Evolutionary conservation across 2,888 invertebrate genomes (phyloP), one percentile per base, ranked within the genome.

Genomic region (Macrophya annulata): DNA sequence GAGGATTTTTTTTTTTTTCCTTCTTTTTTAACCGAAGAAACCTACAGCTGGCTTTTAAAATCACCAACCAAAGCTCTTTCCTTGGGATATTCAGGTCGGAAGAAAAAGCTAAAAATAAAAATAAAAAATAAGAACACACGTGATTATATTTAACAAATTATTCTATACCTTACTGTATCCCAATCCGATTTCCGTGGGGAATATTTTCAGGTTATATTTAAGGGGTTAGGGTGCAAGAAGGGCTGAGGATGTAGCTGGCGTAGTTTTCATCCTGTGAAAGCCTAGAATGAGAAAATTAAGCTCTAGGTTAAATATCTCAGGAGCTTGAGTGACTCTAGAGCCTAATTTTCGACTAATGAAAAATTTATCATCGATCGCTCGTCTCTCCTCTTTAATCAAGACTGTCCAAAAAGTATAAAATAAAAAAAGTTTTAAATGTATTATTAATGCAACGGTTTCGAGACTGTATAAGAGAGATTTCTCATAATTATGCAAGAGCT

Each of bases 321-420:
- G 74, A 17, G 12, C 45, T 21, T 45, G 9, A 45, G 77, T n/a
- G 72, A 45, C 72, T 45, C 72, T 17, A 17, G 37, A 17, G 48
- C 9, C 17, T 31, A 77, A 77, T 77, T 55, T 77, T 77, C 55
- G 77, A 37, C 77, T 37, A 55, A 77, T 77, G 17, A 77, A 77
- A 55, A 77, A 77, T 77, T 55, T 25, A 31, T 77, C 77, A 51
- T 43, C 51, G 77, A 77, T 77, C 55, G 25, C 12, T 37, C n/a
- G 37, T 25, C 55, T 25, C 55, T 55, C 55, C 77, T 31, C n/a
- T 77, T 77, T 77, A 55, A 77, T 77, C 51, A 74, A 74, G 45
- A 15, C 45, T 12, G 9, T 45, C 6, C 15, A 5, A 74, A 37
- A 45, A 15, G 45, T 74, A n/a, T 45, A 21, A 17, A 31, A 21